Evolutionary conservation across 92 coral and sea anemone genomes (phyloP).

Genomic region (Paragorgia papillata): DNA sequence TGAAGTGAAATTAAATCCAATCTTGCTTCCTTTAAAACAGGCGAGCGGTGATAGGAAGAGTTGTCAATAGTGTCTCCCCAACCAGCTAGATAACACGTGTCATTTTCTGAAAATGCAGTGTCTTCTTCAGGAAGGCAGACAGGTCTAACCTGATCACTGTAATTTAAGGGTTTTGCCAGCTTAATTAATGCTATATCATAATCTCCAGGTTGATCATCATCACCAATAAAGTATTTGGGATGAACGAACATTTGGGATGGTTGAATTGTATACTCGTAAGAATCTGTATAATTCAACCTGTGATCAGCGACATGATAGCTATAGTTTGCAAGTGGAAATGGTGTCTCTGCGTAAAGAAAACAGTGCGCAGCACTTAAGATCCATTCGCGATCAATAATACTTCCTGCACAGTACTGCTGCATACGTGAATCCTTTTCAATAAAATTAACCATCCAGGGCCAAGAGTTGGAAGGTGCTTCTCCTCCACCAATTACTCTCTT

Average conservation of each 20-base stretch:
- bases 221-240: slow-evolving; percentile 43
- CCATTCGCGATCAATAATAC: slow-evolving; percentile 60
- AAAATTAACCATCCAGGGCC: slow-evolving; percentile 60
- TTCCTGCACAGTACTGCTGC: slow-evolving; percentile 81
- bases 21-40: slow-evolving; percentile 45
- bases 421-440: slow-evolving; percentile 62
- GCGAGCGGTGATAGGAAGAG: slow-evolving; percentile 21
- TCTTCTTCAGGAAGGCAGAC: slow-evolving; percentile 40
- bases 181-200: slow-evolving; percentile 49
- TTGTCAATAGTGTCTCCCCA: slow-evolving; percentile 45
- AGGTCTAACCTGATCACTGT: slow-evolving; percentile 39
- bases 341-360: slow-evolving; percentile 35
- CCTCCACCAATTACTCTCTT: slow-evolving; percentile 54
- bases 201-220: slow-evolving; percentile 30
- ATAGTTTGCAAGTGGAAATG: slow-evolving; percentile 24
- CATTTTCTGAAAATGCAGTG: slow-evolving; percentile 36
- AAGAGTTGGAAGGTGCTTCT: slow-evolving; percentile 37
- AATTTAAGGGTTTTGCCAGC: slow-evolving; percentile 50
- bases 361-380: slow-evolving; percentile 31
- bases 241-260: slow-evolving; percentile 54
- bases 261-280: slow-evolving; percentile 59
- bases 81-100: slow-evolving; percentile 50
- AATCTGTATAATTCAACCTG: slow-evolving; percentile 48
- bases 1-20: slow-evolving; percentile 39
- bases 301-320: slow-evolving; percentile 67